Percentiles rank a stretch among this genome's conserved stretches.
These are phyloP conservation scores for Scopus umbretta DNA, from an alignment of 2,113 vertebrate species.

Conservation along the genomic window DNA sequence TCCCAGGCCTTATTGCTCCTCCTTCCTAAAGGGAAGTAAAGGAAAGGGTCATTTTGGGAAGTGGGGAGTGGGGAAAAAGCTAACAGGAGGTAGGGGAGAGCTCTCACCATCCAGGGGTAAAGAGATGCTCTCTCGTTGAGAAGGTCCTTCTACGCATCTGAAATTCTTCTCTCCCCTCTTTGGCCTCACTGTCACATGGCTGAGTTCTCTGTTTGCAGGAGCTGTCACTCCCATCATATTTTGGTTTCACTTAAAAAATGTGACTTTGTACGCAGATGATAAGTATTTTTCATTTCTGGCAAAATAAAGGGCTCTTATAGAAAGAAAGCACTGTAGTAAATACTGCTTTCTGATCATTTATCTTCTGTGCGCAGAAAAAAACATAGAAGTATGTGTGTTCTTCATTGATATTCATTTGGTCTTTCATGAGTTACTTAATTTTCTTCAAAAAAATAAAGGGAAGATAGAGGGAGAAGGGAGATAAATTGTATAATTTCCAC, in stretches of 20 bases:
- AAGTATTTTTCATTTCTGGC: slow-evolving; percentile 24
- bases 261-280: not conserved
- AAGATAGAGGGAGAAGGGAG: not conserved
- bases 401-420: not conserved
- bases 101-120: accelerated
- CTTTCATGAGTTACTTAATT: not conserved
- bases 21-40: not conserved
- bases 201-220: not conserved
- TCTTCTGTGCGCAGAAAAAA: not conserved
- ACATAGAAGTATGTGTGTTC: not conserved
- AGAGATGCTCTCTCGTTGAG: not conserved
- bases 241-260: not conserved
- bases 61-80: not conserved
- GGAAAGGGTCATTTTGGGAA: not conserved
- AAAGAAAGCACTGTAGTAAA: not conserved
- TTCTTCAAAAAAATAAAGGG: not conserved
- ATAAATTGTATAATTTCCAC: not conserved
- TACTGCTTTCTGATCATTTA: not conserved
- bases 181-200: not conserved
- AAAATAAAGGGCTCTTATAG: slow-evolving; percentile 13
- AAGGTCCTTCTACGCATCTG: not conserved
- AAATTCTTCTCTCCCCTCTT: not conserved
- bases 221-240: not conserved
- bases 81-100: not conserved
- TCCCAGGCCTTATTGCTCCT: not conserved